Percentiles rank a stretch among this genome's conserved stretches.
These are phyloP conservation scores for Cisticola juncidis DNA, from an alignment of 2,113 vertebrate genomes.

Conservation along the genomic window DNA sequence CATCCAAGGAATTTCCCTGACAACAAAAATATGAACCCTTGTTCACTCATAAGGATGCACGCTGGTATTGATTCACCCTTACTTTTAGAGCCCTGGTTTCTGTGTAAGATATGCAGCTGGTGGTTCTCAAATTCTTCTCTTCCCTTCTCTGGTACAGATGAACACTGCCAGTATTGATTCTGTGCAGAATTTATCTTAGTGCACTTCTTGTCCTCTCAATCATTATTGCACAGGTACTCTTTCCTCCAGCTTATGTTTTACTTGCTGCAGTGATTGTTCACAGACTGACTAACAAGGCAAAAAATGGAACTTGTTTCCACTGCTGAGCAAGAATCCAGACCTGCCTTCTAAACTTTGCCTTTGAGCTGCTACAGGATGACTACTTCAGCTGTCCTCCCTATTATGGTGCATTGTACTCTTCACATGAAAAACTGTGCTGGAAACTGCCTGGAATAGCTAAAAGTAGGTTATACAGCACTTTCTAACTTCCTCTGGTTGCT, in stretches of 20 bases:
- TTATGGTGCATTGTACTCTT: background rate
- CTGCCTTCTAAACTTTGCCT: background rate
- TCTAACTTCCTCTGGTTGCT: background rate
- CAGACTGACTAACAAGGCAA: constrained; percentile 1
- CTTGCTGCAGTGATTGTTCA: background rate
- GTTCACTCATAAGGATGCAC: background rate
- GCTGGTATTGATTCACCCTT: background rate
- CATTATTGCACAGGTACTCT: background rate
- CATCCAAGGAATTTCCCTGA: constrained; percentile 44
- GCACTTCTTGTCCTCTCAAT: background rate
- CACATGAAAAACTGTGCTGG: background rate
- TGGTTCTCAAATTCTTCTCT: background rate
- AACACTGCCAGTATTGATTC: background rate
- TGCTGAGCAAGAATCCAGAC: background rate
- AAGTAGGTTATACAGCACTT: background rate
- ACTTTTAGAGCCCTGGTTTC: background rate
- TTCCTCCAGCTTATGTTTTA: constrained; percentile 3
- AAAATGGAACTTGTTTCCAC: background rate
- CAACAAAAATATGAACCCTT: constrained; percentile 44
- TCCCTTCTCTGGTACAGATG: background rate
- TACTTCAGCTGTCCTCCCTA: background rate
- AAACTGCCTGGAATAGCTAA: background rate
- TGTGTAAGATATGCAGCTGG: background rate
- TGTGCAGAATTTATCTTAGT: background rate
- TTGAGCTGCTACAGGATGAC: background rate